Percentiles rank a stretch among this genome's conserved stretches.
These are phyloP conservation scores for Apaloderma vittatum DNA, from an alignment of 2,113 vertebrate genomes.

Conservation along the genomic window DNA sequence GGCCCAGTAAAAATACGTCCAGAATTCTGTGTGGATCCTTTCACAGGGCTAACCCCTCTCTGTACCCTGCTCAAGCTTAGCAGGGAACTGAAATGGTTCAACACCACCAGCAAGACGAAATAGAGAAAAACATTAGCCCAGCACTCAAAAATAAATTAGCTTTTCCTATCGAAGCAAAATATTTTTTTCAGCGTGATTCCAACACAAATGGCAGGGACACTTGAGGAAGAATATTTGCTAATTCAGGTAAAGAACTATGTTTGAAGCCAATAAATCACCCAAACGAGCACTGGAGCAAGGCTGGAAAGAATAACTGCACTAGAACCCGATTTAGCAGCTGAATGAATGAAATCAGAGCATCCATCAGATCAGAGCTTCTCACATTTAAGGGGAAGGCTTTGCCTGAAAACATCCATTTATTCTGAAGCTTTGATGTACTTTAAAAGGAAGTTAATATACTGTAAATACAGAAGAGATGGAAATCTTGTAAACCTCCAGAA, in stretches of 20 bases:
- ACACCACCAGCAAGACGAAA: neutral
- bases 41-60: neutral
- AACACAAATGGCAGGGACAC: neutral
- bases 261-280: neutral
- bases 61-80: neutral
- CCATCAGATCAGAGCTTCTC: neutral
- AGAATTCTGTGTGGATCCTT: neutral
- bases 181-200: neutral
- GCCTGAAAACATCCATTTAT: neutral
- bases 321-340: neutral
- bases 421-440: neutral
- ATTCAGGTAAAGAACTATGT: neutral
- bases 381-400: neutral
- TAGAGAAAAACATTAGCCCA: neutral
- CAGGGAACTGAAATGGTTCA: neutral
- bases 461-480: neutral
- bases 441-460: neutral
- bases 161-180: neutral
- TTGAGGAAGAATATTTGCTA: neutral
- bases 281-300: neutral
- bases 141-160: neutral
- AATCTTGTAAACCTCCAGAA: neutral
- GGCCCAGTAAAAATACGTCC: neutral
- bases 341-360: neutral
- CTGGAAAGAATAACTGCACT: neutral